These are phyloP conservation scores for Listronotus bonariensis DNA, from an alignment of 1,140 invertebrate species.

Conservation along the genomic window DNA sequence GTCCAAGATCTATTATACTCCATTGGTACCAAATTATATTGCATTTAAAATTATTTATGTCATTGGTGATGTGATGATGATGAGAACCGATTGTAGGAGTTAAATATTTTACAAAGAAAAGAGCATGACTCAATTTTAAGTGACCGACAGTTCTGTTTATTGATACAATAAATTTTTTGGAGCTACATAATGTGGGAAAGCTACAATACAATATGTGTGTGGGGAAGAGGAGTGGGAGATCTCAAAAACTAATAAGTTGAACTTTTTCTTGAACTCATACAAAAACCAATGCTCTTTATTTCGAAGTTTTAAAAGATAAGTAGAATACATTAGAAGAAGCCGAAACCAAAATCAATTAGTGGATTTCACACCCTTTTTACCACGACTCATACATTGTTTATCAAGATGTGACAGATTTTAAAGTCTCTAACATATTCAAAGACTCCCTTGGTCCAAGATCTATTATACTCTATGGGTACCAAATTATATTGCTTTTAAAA, in stretches of 20 bases:
- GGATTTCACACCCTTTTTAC: slow-evolving; percentile 24
- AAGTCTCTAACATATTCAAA: slow-evolving; percentile 14
- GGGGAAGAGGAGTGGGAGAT: no score
- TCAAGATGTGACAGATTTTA: slow-evolving; percentile 16
- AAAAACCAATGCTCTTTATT: no score
- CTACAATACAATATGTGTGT: no score
- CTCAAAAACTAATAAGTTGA: no score
- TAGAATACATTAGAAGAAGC: no score
- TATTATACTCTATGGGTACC: slow-evolving; percentile 3
- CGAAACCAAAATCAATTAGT: no score
- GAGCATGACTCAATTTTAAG: no score
- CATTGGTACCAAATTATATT: slow-evolving; percentile 3
- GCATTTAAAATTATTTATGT: slow-evolving; percentile 1
- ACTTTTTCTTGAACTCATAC: no score
- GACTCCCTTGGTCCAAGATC: slow-evolving; percentile 1
- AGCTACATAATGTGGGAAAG: no score
- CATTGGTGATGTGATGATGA: background rate
- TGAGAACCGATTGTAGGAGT: slow-evolving; percentile 10
- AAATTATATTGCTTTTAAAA: slow-evolving; percentile 5
- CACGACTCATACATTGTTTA: slow-evolving; percentile 12
- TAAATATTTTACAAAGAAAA: slow-evolving; percentile 1
- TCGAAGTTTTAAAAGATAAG: no score
- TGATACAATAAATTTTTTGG: no score
- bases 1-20: slow-evolving; percentile 3
- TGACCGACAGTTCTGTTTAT: no score